These are phyloP conservation scores for Lutraria lutraria DNA, from an alignment of 2,888 invertebrate species.

Conservation along the genomic window DNA sequence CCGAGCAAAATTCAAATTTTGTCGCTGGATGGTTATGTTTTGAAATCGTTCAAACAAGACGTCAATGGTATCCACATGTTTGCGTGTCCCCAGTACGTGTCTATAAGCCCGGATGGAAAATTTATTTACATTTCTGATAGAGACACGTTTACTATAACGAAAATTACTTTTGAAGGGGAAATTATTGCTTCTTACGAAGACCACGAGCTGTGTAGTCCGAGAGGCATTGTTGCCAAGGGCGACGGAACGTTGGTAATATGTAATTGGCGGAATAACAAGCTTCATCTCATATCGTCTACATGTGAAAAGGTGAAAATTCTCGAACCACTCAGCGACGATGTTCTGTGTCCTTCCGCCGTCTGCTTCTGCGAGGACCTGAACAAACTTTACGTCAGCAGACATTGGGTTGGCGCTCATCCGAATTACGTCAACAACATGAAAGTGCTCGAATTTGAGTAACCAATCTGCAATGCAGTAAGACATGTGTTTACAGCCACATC, in stretches of 20 bases:
- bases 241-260: slow-evolving; percentile 29
- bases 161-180: slow-evolving; percentile 12
- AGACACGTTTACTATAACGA: slow-evolving; percentile 29
- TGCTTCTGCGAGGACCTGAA: slow-evolving; percentile 36
- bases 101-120: slow-evolving; percentile 14
- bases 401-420: slow-evolving; percentile 34
- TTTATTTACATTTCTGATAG: slow-evolving; percentile 35
- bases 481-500: no score
- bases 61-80: slow-evolving; percentile 13
- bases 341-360: slow-evolving; percentile 29
- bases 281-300: slow-evolving; percentile 19
- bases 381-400: slow-evolving; percentile 33
- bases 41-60: slow-evolving; percentile 18
- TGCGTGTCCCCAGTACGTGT: slow-evolving; percentile 28
- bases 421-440: slow-evolving; percentile 31
- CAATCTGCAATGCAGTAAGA: background rate
- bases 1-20: slow-evolving; percentile 31
- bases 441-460: slow-evolving; percentile 26
- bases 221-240: background rate
- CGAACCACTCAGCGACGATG: background rate
- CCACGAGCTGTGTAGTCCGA: slow-evolving; percentile 30
- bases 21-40: slow-evolving; percentile 22
- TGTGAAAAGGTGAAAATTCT: slow-evolving; percentile 32
- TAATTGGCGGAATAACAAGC: slow-evolving; percentile 30
- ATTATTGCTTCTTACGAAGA: slow-evolving; percentile 32